Evolutionary conservation across 1,140 invertebrate genomes (phyloP), one percentile per base, ranked within the genome.

Genomic region (Chrysoperla carnea): DNA sequence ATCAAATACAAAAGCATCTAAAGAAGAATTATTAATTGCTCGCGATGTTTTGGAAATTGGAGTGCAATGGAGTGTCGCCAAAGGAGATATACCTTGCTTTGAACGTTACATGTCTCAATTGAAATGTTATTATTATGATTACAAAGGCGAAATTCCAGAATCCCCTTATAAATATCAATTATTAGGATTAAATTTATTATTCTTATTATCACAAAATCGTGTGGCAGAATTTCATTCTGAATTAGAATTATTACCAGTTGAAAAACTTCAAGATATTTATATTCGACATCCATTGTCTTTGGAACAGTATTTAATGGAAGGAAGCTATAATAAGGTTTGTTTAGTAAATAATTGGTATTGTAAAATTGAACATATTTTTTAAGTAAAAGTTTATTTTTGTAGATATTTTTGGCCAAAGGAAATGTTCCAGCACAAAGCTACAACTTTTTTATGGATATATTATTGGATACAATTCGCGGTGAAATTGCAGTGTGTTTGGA

Each of bases 171-270:
- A 93, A 64, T 94, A 93, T 64, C 88, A 98, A 59, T 68, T 99
- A 4, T 65, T 98, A 15, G 95, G 95, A 1, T 66, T 99, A 14
- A 96, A 99, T 68, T 67, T 99, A 5, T 66, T 99, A 17, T 94
- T 91, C 63, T 66, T 99, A n/a, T 61, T 99, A 1, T 90, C 93
- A 6, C 89, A 94, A 64, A 98, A 98, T 60, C 70, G 90, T 57
- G 84, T 99, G 0, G 94, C 93, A 2, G 95, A 99, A 61, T 99
- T 99, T 64, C 95, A 99, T 57, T 99, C 93, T 6, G 93, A 98
- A 63, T 62, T 99, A 41, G 96, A 99, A 60, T 66, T 94, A 13
- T 66, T 99, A n/a, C 84, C 91, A 5, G 77, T 85, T 29, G 86
- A 93, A 61, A 81, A 89, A 40, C 84, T 98, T 52, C 82, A 94